Evolutionary conservation across 2,888 invertebrate genomes (phyloP).

Genomic region (Atrina japonica): DNA sequence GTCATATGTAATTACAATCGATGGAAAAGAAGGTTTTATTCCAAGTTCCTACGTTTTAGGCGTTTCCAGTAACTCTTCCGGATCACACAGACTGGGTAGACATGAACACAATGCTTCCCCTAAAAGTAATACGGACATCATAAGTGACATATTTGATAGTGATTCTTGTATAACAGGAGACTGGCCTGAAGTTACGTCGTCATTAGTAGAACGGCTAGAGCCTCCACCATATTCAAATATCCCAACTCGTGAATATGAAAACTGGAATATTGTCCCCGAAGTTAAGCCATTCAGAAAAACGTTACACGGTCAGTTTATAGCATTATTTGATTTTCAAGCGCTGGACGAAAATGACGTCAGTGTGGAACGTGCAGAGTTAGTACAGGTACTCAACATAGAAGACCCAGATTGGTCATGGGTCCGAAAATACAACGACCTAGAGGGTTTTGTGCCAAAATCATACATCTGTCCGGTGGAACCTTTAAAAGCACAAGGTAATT

Average conservation of each 20-base stretch:
- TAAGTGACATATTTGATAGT: not conserved
- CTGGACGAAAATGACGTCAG: conserved; percentile 96
- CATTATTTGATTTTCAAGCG: conserved; percentile 95
- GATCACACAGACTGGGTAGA: not conserved
- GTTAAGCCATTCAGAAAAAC: conserved; percentile 40
- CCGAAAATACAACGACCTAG: conserved; percentile 93
- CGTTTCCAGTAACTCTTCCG: conserved; percentile 2
- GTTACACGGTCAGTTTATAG: conserved; percentile 89
- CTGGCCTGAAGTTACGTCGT: not conserved
- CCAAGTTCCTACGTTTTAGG: conserved; percentile 84
- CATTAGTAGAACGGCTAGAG: not conserved
- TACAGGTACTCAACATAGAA: conserved; percentile 96
- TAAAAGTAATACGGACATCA: not conserved
- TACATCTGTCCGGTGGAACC: conserved; percentile 90
- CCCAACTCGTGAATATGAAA: conserved; percentile 1
- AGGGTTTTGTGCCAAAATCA: conserved; percentile 96
- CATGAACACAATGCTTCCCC: conserved; percentile 1
- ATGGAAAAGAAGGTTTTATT: conserved; percentile 95
- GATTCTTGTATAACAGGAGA: conserved; percentile 16
- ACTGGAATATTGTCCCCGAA: conserved; percentile 10
- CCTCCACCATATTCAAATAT: not conserved
- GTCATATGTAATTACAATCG: conserved; percentile 97
- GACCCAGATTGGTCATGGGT: conserved; percentile 99
- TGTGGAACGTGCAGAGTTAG: conserved; percentile 95
- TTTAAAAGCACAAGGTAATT: conserved; percentile 34